A percentile compares a stretch with the other conserved stretches of the same genome.
phyloP scores from a whole-genome alignment of 2,888 invertebrate species.

The Mycogona germanica region DNA sequence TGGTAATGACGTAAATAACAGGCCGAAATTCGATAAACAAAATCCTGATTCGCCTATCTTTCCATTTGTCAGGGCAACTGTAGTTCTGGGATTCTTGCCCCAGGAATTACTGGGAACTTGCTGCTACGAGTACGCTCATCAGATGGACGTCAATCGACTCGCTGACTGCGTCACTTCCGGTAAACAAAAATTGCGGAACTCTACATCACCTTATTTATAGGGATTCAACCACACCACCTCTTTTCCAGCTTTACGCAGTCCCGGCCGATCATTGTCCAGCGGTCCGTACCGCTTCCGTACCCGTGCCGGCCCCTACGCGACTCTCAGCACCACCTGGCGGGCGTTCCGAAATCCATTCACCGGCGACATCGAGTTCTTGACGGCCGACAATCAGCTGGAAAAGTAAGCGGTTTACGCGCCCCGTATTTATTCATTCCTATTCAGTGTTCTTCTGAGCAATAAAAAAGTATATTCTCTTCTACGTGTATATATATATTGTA shows the following conservation, averaged over 20 bases:
- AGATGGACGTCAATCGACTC: slow-evolving; percentile 61
- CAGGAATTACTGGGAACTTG: slow-evolving; percentile 86
- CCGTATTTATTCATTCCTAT: no score
- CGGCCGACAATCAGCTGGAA: slow-evolving; percentile 71
- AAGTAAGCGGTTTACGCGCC: no score
- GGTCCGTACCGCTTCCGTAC: slow-evolving; percentile 50
- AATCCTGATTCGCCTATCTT: no score
- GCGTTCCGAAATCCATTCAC: slow-evolving; percentile 92
- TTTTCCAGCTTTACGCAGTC: slow-evolving; percentile 29
- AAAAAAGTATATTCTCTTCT: no score
- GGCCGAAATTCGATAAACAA: no score
- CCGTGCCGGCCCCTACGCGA: slow-evolving; percentile 59
- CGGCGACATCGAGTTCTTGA: slow-evolving; percentile 80
- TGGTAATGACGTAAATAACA: no score
- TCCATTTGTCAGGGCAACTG: slow-evolving; percentile 60
- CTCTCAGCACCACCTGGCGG: slow-evolving; percentile 72
- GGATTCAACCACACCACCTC: neutral
- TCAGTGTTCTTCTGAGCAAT: no score
- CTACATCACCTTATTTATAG: no score
- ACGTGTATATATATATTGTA: no score
- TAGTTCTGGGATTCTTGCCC: slow-evolving; percentile 78
- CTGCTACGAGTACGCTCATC: slow-evolving; percentile 83
- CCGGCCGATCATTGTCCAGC: slow-evolving; percentile 30
- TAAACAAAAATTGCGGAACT: no score
- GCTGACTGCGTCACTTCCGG: slow-evolving; percentile 72